Evolutionary conservation across 2,888 invertebrate species (phyloP).

Genomic region (Brachyptera putata): DNA sequence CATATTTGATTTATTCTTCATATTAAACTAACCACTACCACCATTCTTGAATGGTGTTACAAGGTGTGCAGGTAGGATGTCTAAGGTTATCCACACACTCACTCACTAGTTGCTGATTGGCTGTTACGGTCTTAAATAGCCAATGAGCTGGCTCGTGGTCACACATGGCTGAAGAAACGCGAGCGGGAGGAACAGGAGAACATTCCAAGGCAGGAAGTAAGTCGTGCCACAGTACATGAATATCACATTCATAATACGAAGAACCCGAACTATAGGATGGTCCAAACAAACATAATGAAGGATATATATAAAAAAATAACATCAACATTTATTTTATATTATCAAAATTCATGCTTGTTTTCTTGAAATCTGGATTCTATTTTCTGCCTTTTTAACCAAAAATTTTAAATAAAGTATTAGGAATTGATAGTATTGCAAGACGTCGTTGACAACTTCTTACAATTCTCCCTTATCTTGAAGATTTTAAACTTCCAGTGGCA

Average conservation of each 20-base stretch:
- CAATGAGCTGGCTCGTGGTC: slow-evolving; percentile 25
- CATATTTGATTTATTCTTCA: no score
- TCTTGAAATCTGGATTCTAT: slow-evolving; percentile 31
- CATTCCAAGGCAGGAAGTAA: slow-evolving; percentile 24
- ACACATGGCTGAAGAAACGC: slow-evolving; percentile 36
- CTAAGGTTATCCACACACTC: no score
- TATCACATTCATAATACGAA: not conserved
- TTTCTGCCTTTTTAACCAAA: slow-evolving; percentile 33
- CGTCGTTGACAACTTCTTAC: slow-evolving; percentile 15
- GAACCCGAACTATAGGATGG: slow-evolving; percentile 1
- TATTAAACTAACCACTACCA: no score
- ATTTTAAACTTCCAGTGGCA: no score
- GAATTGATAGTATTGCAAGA: slow-evolving; percentile 30
- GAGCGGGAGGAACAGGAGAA: slow-evolving; percentile 28
- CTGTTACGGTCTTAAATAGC: not conserved
- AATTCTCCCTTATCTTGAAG: slow-evolving; percentile 12
- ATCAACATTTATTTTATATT: slow-evolving; percentile 30
- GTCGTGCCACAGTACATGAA: slow-evolving; percentile 10
- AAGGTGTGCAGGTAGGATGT: no score
- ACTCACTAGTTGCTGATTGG: not conserved
- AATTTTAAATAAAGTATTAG: slow-evolving; percentile 35
- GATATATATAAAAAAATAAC: no score
- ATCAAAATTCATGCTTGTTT: slow-evolving; percentile 30
- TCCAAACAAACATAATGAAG: no score
- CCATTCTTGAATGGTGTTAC: no score